Evolutionary conservation across 2,113 vertebrate species (phyloP).

Genomic region (Epinephelus lanceolatus): DNA sequence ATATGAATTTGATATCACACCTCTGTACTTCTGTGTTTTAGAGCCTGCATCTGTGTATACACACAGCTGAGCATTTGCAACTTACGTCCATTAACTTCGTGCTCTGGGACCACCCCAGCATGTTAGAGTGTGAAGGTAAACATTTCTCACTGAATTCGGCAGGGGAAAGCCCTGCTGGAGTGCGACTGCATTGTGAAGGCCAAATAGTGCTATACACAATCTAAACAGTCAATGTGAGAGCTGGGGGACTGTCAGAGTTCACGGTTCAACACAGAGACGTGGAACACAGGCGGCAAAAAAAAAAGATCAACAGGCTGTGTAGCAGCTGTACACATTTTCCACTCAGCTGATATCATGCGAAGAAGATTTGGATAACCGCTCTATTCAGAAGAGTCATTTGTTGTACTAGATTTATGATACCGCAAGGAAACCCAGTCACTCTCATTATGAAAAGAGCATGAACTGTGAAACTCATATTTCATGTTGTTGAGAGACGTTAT

Average conservation of each 20-base stretch:
- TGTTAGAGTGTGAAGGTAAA: constrained; percentile 77
- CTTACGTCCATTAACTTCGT: constrained; percentile 58
- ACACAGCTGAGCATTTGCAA: constrained; percentile 62
- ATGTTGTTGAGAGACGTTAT: constrained; percentile 14
- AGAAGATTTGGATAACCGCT: constrained; percentile 42
- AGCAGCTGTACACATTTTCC: constrained; percentile 59
- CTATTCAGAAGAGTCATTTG: constrained; percentile 36
- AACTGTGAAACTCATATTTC: constrained; percentile 42
- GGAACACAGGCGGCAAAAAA: constrained; percentile 30
- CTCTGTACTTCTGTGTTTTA: constrained; percentile 27
- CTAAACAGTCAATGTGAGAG: constrained; percentile 70
- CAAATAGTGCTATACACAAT: constrained; percentile 75
- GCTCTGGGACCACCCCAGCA: constrained; percentile 62
- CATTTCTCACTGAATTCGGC: constrained; percentile 67
- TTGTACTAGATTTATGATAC: constrained; percentile 31
- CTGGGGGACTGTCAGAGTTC: constrained; percentile 56
- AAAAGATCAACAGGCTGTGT: constrained; percentile 24
- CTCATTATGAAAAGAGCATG: constrained; percentile 17
- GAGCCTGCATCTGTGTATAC: constrained; percentile 36
- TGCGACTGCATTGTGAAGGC: constrained; percentile 67
- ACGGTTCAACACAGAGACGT: constrained; percentile 48
- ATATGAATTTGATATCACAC: constrained; percentile 15
- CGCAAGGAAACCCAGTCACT: constrained; percentile 12
- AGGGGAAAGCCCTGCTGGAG: constrained; percentile 62
- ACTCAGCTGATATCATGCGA: constrained; percentile 42